Evolutionary conservation across 2,113 vertebrate genomes (phyloP), one percentile per base, ranked within the genome.

Genomic region (Danionella cerebrum): DNA sequence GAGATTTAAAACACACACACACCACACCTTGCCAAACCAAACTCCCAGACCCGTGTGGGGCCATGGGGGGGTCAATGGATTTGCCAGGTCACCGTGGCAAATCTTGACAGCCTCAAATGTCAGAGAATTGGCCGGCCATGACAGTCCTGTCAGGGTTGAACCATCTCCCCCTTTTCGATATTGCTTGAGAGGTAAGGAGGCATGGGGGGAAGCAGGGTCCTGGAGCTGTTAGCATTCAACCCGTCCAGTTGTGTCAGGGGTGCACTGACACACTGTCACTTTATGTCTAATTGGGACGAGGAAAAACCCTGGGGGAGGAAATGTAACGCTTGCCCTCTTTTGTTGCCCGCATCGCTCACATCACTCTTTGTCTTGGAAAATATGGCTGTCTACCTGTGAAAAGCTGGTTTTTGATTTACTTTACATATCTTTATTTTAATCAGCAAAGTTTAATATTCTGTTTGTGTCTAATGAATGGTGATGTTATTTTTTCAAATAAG

Each of bases 281-380:
- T 82, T 72, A 38, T 73, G 70, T 83, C 77, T 89, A 88, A 87
- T 90, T 87, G 87, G 85, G 75, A 71, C 72, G 79, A 77, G 84
- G 80, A 81, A 67, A 50, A 71, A 69, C 67, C 41, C 7, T 72
- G 70, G 82, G 76, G 76, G 80, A 73, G 67, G 76, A 82, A 82
- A 84, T 55, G 67, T 60, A 18, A 33, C 74, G 62, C 74, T 78
- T 67, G 42, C 47, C 71, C 53, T 67, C 36, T 65, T 35, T 41
- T 41, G 14, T 22, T 31, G 16, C 13, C 33, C 18, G 13, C 4
- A 6, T 36, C 35, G 6, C 13, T 25, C 12, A 24, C 70, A 18
- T 58, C 11, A 50, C 58, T 50, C 24, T 41, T 42, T 35, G 25
- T 72, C 52, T 45, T 50, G 59, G n/a, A 29, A 4, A 33, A 27